Evolutionary conservation across 1,140 invertebrate species (phyloP).

Genomic region (Scaptomyza pallida): DNA sequence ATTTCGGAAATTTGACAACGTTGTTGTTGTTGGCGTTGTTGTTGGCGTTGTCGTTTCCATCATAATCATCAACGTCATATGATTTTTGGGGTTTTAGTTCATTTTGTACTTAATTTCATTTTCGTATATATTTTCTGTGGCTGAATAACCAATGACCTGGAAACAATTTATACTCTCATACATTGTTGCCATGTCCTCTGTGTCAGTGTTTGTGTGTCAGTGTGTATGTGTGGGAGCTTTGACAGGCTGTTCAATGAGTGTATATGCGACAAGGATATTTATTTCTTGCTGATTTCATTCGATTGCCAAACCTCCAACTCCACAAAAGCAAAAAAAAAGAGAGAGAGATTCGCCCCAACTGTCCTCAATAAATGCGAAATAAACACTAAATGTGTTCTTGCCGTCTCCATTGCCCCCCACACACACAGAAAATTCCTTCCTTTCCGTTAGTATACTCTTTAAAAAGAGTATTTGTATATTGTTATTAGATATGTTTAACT

Average conservation of each 20-base stretch:
- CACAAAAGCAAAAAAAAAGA: constrained; percentile 3
- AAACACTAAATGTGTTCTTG: constrained; percentile 78
- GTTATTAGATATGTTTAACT: neutral
- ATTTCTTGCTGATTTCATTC: constrained; percentile 79
- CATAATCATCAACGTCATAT: constrained; percentile 73
- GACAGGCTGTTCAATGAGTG: constrained; percentile 30
- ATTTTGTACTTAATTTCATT: constrained; percentile 74
- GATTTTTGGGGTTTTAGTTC: constrained; percentile 46
- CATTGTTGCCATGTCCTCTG: constrained; percentile 32
- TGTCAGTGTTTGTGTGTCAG: constrained; percentile 4
- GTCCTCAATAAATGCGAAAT: constrained; percentile 78
- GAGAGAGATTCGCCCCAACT: constrained; percentile 8
- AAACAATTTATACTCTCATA: constrained; percentile 71
- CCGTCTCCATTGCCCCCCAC: constrained; percentile 6
- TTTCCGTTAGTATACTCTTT: constrained; percentile 12
- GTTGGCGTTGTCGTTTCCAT: constrained; percentile 24
- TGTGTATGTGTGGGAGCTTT: constrained; percentile 5
- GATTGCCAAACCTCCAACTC: constrained; percentile 34
- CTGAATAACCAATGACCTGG: constrained; percentile 77
- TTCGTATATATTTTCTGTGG: constrained; percentile 67
- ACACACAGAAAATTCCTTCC: constrained; percentile 4
- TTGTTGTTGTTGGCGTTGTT: constrained; percentile 3
- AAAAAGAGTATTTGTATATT: neutral
- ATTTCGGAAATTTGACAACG: constrained; percentile 5
- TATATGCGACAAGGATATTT: constrained; percentile 68